Conservation (phyloP, 2,797 vertebrate genomes). For the Lacerta agilis region DNA sequence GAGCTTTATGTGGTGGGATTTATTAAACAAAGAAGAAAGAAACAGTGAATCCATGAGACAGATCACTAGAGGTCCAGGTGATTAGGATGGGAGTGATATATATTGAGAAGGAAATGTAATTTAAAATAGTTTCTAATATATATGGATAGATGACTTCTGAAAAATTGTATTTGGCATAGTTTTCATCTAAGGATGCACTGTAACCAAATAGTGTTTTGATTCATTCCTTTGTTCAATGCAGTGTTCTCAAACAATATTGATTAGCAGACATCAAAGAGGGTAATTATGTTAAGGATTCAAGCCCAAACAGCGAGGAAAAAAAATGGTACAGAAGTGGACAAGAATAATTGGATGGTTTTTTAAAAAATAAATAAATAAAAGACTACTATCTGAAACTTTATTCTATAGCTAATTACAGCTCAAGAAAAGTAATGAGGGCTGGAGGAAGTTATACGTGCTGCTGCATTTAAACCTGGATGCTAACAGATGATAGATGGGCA, state of each 20-base stretch:
- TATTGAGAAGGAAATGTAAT: neutral
- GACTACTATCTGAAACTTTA: neutral
- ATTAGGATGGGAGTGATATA: neutral
- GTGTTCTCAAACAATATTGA: neutral
- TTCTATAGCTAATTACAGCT: neutral
- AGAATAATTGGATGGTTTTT: neutral
- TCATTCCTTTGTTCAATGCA: neutral
- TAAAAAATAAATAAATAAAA: neutral
- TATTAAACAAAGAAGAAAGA: neutral
- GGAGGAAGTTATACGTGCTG: neutral
- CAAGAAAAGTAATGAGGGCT: constrained; percentile 4
- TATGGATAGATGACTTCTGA: neutral
- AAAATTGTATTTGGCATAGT: neutral
- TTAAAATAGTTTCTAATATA: neutral
- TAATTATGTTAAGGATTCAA: neutral
- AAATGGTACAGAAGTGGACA: neutral
- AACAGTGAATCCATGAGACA: neutral
- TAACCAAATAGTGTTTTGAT: neutral
- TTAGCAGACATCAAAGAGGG: neutral
- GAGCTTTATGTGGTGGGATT: too few species aligned
- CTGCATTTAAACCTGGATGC: neutral
- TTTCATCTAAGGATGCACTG: neutral
- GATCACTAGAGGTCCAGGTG: neutral
- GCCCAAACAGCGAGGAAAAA: neutral
- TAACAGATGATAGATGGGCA: neutral